Conservation (phyloP, 2,113 vertebrate genomes). For the Gallinago paraguaiae region DNA sequence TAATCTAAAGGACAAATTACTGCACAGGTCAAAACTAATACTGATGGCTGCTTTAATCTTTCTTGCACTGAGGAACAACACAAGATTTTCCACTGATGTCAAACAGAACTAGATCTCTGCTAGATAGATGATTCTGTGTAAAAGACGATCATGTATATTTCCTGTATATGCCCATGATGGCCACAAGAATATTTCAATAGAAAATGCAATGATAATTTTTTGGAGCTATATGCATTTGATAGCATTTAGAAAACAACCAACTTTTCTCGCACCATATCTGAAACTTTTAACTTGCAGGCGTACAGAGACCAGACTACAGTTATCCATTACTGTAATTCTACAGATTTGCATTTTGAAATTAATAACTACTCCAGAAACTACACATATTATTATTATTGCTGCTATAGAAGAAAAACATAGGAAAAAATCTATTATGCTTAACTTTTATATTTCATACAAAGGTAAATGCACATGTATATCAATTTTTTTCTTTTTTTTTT, state of each 20-base stretch:
- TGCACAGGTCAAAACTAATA: neutral
- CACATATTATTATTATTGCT: neutral
- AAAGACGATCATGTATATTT: neutral
- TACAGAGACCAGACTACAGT: neutral
- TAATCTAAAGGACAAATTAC: neutral
- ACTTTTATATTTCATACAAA: neutral
- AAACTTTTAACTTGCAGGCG: neutral
- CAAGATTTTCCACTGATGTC: neutral
- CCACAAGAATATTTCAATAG: neutral
- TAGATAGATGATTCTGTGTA: neutral
- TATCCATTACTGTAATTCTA: neutral
- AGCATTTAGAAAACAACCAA: neutral
- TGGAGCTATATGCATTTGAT: neutral
- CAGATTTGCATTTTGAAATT: neutral
- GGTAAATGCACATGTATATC: neutral
- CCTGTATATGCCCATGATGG: neutral
- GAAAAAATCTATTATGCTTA: neutral
- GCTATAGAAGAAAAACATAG: neutral
- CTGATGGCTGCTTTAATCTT: neutral
- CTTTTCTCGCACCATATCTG: neutral
- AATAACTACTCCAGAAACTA: neutral
- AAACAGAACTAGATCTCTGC: neutral
- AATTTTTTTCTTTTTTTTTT: neutral
- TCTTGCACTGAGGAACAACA: neutral
- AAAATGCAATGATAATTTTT: neutral